Percentiles rank a stretch among this genome's conserved stretches.
phyloP scores from a whole-genome alignment of 2,113 vertebrate genomes.

The Pygathrix nemaeus region DNA sequence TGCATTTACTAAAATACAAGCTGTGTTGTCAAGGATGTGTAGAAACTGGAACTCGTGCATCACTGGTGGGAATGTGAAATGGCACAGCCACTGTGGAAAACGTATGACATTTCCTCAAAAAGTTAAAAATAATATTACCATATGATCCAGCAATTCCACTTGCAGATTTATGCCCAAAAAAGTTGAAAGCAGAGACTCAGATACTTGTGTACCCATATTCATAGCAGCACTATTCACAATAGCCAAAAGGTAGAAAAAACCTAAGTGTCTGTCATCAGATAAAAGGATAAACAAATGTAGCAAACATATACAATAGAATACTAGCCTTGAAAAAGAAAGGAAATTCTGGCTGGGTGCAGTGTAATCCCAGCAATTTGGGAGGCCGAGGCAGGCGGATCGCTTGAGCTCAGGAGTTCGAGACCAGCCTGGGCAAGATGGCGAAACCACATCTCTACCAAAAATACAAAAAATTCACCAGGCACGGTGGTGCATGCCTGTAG shows the following conservation, averaged over 20 bases:
- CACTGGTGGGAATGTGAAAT: not conserved
- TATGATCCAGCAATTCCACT: not conserved
- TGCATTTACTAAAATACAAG: not conserved
- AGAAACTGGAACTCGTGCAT: not conserved
- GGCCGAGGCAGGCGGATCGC: no score
- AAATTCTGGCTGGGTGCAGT: not conserved
- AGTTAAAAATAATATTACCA: not conserved
- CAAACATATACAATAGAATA: not conserved
- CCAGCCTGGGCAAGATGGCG: no score
- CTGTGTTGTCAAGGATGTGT: not conserved
- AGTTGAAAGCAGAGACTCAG: not conserved
- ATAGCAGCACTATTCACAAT: not conserved
- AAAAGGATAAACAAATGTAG: not conserved
- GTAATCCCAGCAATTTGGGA: no score
- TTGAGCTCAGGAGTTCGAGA: no score
- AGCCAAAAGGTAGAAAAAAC: not conserved
- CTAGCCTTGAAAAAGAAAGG: not conserved
- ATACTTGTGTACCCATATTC: not conserved
- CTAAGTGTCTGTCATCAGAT: not conserved
- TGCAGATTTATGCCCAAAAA: not conserved
- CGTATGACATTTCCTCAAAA: not conserved
- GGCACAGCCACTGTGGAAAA: not conserved
- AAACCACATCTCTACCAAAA: no score
- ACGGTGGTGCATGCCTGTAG: no score
- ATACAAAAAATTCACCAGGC: no score